Evolutionary conservation across 2,888 invertebrate species (phyloP).

Genomic region (Drosophila austrosaltans): DNA sequence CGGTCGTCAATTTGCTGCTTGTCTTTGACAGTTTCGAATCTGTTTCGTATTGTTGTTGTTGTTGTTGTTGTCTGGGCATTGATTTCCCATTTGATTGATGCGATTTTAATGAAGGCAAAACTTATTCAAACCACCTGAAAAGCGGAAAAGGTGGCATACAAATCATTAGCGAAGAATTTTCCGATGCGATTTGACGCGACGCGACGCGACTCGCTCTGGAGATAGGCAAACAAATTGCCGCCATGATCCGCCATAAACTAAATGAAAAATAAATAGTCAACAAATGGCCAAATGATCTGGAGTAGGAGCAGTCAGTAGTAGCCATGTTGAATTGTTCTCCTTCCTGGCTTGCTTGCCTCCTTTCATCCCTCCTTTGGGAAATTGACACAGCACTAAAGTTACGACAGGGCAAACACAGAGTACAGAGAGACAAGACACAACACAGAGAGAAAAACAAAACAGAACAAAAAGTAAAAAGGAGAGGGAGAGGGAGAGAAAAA

Average conservation of each 20-base stretch:
- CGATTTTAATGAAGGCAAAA: conserved; percentile 62
- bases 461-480: conserved; percentile 33
- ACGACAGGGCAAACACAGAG: conserved; percentile 49
- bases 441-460: conserved; percentile 32
- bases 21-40: conserved; percentile 52
- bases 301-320: conserved; percentile 15
- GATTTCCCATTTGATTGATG: conserved; percentile 66
- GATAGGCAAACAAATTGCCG: conserved; percentile 48
- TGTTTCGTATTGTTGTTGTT: conserved; percentile 29
- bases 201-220: not conserved
- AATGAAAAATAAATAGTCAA: conserved; percentile 68
- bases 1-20: conserved; percentile 27
- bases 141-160: conserved; percentile 30
- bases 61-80: conserved; percentile 47
- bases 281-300: conserved; percentile 36
- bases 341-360: not conserved
- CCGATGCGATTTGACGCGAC: not conserved
- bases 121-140: conserved; percentile 28
- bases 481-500: conserved; percentile 33
- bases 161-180: conserved; percentile 50
- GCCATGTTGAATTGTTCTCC: conserved; percentile 29
- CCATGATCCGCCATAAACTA: conserved; percentile 63
- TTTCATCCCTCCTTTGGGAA: conserved; percentile 40
- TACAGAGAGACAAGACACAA: conserved; percentile 20
- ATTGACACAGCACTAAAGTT: conserved; percentile 69